Evolutionary conservation across 2,888 invertebrate species (phyloP).

Genomic region (Caenorhabditis sp.): DNA sequence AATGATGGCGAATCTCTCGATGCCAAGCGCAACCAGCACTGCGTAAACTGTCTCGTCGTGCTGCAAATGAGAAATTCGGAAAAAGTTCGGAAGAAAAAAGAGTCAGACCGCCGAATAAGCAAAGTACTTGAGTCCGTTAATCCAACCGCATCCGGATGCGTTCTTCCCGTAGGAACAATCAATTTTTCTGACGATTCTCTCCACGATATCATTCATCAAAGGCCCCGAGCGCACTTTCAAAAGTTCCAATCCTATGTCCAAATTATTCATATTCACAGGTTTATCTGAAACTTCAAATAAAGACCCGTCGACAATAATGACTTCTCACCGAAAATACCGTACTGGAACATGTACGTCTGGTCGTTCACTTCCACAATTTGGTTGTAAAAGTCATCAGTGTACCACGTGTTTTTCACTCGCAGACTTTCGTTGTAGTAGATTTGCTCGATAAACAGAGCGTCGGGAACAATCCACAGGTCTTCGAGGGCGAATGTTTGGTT

Average conservation of each 20-base stretch:
- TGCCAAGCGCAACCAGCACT: conserved; percentile 59
- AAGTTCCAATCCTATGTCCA: conserved; percentile 61
- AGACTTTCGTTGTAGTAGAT: conserved; percentile 48
- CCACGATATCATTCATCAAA: conserved; percentile 59
- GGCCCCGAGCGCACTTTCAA: conserved; percentile 58
- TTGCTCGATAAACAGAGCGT: conserved; percentile 58
- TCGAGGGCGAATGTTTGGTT: conserved; percentile 49
- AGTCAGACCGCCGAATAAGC: conserved; percentile 63
- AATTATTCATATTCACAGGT: conserved; percentile 44
- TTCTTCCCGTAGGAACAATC: conserved; percentile 33
- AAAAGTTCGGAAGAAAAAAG: neutral
- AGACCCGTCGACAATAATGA: neutral
- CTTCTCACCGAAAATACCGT: conserved; percentile 61
- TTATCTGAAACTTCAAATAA: conserved; percentile 41
- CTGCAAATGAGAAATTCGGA: conserved; percentile 4
- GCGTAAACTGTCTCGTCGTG: conserved; percentile 69
- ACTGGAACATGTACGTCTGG: conserved; percentile 60
- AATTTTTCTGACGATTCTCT: conserved; percentile 54
- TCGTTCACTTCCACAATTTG: conserved; percentile 58
- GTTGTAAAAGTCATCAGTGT: conserved; percentile 49
- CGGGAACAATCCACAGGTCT: conserved; percentile 59
- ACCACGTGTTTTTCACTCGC: conserved; percentile 51
- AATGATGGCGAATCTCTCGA: conserved; percentile 50
- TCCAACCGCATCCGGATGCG: conserved; percentile 48
- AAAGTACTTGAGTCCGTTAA: conserved; percentile 60